These are phyloP conservation scores for Tragelaphus oryx DNA, from an alignment of 2,797 vertebrate genomes.

Conservation along the genomic window DNA sequence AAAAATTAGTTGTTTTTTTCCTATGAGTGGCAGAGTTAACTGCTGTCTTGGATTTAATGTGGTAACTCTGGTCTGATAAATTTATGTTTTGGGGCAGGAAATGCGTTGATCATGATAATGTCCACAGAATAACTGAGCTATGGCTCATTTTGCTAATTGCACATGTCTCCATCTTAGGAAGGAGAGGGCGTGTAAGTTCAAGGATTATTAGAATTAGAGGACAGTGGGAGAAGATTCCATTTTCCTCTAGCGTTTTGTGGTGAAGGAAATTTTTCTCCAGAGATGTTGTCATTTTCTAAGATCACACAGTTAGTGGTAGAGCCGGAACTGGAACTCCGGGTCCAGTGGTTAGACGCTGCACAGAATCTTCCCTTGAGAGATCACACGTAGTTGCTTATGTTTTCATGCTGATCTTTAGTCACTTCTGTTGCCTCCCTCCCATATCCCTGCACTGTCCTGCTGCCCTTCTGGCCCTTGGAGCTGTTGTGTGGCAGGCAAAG, in stretches of 20 bases:
- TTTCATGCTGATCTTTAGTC: background rate
- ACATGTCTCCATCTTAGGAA: background rate
- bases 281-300: background rate
- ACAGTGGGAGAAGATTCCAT: background rate
- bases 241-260: background rate
- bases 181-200: background rate
- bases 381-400: background rate
- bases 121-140: background rate
- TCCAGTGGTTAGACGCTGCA: background rate
- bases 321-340: background rate
- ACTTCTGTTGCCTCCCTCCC: background rate
- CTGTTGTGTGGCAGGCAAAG: background rate
- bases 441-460: background rate
- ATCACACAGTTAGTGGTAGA: background rate
- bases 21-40: background rate
- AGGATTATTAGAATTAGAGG: background rate
- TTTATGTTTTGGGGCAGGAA: background rate
- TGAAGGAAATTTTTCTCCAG: background rate
- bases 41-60: background rate
- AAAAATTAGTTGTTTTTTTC: background rate
- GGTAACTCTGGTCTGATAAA: background rate
- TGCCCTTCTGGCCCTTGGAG: background rate
- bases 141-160: background rate
- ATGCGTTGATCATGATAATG: background rate
- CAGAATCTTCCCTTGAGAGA: background rate